Evolutionary conservation across 2,113 vertebrate genomes (phyloP).

Genomic region (Fulica atra): DNA sequence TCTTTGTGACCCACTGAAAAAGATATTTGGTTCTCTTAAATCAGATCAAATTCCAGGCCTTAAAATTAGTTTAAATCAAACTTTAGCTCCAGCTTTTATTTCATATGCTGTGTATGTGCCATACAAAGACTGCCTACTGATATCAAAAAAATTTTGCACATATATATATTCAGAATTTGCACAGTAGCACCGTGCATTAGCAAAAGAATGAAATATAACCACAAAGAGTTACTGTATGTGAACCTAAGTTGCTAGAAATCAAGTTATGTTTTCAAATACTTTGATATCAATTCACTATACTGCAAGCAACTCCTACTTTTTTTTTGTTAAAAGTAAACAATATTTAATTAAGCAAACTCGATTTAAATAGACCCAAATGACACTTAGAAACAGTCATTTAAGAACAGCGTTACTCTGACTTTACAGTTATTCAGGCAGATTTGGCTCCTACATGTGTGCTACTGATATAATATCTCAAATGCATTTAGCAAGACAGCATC

Average conservation of each 20-base stretch:
- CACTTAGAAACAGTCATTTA: neutral
- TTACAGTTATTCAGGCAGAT: neutral
- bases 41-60: neutral
- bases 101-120: neutral
- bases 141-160: neutral
- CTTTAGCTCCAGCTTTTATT: neutral
- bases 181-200: neutral
- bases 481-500: constrained; percentile 44
- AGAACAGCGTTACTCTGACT: neutral
- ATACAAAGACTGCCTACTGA: neutral
- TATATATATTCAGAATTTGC: neutral
- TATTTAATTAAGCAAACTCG: neutral
- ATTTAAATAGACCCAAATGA: neutral
- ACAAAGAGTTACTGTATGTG: neutral
- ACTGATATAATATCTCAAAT: neutral
- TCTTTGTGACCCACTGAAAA: neutral
- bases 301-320: neutral
- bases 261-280: neutral
- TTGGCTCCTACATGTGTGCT: neutral
- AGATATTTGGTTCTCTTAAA: neutral
- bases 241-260: neutral
- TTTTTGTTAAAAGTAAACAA: neutral
- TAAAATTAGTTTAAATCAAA: neutral
- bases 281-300: neutral
- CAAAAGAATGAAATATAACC: neutral